Percentiles rank a stretch among this genome's conserved stretches.
These are phyloP conservation scores for Heterotis niloticus DNA, from an alignment of 2,113 vertebrate genomes.

Conservation along the genomic window DNA sequence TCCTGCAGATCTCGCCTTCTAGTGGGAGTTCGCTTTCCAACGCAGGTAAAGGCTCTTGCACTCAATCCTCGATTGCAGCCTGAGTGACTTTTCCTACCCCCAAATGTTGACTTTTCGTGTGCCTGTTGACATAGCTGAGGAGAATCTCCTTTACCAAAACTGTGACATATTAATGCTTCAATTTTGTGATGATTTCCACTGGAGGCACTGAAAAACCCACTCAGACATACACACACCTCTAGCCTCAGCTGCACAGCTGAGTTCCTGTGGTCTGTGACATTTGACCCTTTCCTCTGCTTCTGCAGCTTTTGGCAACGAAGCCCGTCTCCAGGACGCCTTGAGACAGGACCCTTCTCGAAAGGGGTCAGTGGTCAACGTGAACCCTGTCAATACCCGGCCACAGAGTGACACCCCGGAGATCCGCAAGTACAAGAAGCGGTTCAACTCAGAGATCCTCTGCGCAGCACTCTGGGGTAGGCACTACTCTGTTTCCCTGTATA, in stretches of 20 bases:
- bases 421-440: conserved; percentile 98
- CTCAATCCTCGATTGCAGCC: neutral
- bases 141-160: neutral
- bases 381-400: conserved; percentile 94
- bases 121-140: no score
- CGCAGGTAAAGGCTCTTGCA: conserved; percentile 72
- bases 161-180: neutral
- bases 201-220: no score
- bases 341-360: conserved; percentile 91
- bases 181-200: no score
- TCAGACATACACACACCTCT: no score
- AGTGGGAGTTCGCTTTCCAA: conserved; percentile 92
- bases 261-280: conserved; percentile 29
- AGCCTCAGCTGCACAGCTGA: neutral
- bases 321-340: conserved; percentile 87
- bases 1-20: conserved; percentile 97
- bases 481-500: neutral
- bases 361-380: conserved; percentile 97
- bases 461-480: conserved; percentile 93
- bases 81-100: neutral
- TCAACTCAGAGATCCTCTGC: conserved; percentile 97
- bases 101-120: neutral
- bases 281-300: conserved; percentile 37
- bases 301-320: conserved; percentile 88
- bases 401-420: conserved; percentile 98